Conservation (phyloP, 2,888 invertebrate genomes). For the Ochlodes sylvanus region DNA sequence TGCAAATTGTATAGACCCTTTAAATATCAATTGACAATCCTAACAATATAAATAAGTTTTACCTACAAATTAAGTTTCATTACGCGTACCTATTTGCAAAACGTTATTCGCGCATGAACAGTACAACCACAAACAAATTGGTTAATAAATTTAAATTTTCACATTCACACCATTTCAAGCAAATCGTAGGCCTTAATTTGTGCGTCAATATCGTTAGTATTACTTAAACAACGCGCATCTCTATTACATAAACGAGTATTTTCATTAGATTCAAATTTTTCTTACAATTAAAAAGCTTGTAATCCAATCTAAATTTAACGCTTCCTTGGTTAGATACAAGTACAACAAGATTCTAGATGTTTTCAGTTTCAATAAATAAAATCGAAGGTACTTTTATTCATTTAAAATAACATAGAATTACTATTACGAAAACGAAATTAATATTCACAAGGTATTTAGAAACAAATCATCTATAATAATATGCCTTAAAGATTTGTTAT, state of each 20-base stretch:
- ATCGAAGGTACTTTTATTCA: constrained; percentile 39
- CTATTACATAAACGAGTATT: constrained; percentile 13
- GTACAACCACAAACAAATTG: constrained; percentile 45
- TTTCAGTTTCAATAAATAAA: constrained; percentile 42
- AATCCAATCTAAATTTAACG: constrained; percentile 11
- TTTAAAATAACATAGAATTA: constrained; percentile 19
- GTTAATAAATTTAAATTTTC: constrained; percentile 29
- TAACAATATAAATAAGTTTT: constrained; percentile 71
- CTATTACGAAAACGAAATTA: constrained; percentile 49
- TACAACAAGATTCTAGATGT: background rate
- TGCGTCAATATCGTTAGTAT: constrained; percentile 31
- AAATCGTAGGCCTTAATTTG: constrained; percentile 37
- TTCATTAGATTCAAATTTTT: constrained; percentile 5
- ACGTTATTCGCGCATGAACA: constrained; percentile 43
- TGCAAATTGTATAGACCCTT: constrained; percentile 34
- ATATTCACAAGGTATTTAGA: constrained; percentile 62
- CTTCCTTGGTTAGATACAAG: constrained; percentile 3
- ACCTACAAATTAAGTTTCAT: constrained; percentile 60
- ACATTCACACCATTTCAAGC: constrained; percentile 35
- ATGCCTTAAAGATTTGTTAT: constrained; percentile 61
- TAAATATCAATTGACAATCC: constrained; percentile 71
- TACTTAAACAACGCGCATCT: constrained; percentile 19
- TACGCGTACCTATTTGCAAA: constrained; percentile 45
- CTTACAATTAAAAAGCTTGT: constrained; percentile 11
- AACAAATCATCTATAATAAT: constrained; percentile 63